Evolutionary conservation across 2,113 vertebrate genomes (phyloP).

Genomic region (Campylorhamphus procurvoides): DNA sequence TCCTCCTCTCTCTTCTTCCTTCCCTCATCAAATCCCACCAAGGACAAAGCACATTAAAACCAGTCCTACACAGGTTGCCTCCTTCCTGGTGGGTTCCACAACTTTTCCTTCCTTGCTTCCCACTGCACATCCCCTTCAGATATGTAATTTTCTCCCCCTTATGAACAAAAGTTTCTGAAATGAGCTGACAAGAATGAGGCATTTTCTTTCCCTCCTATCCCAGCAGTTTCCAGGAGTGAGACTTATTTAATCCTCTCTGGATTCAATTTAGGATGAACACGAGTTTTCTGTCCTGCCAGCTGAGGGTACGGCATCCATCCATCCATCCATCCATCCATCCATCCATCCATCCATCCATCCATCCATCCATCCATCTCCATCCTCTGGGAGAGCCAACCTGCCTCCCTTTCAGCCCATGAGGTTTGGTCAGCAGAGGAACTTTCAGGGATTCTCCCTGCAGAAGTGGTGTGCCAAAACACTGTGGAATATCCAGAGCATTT

Average conservation of each 20-base stretch:
- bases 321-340: too few species aligned
- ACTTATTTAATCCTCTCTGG: not conserved
- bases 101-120: not conserved
- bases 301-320: too few species aligned
- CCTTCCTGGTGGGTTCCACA: not conserved
- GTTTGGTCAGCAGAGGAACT: not conserved
- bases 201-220: fast-evolving
- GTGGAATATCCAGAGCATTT: not conserved
- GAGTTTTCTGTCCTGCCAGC: not conserved
- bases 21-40: not conserved
- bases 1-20: not conserved
- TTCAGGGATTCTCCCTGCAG: not conserved
- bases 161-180: not conserved
- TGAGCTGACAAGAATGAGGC: fast-evolving
- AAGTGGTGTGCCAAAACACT: not conserved
- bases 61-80: not conserved
- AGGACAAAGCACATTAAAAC: not conserved
- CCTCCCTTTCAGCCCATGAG: not conserved
- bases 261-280: not conserved
- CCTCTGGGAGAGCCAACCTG: not conserved
- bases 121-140: not conserved
- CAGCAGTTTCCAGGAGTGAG: not conserved
- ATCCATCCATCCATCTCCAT: not conserved
- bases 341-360: too few species aligned
- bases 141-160: fast-evolving